phyloP scores from a whole-genome alignment of 2,797 vertebrate genomes.

The Arctocebus calabarensis region DNA sequence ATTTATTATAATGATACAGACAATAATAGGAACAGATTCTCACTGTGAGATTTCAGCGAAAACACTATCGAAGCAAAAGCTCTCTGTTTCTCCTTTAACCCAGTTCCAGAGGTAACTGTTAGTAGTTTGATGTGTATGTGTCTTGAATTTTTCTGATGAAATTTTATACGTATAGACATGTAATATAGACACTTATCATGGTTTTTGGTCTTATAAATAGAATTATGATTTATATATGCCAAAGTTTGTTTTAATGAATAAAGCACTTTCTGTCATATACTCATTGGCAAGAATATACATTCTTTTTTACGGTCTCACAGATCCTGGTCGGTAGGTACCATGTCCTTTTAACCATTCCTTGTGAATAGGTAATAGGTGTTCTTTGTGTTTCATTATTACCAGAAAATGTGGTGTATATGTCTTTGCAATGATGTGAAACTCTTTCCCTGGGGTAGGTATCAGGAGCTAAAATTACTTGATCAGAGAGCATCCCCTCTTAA shows the following conservation, averaged over 20 bases:
- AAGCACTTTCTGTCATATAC: neutral
- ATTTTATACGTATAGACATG: neutral
- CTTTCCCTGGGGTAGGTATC: conserved; percentile 53
- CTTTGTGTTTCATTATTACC: neutral
- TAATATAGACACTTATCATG: neutral
- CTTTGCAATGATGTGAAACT: conserved; percentile 11
- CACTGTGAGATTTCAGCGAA: neutral
- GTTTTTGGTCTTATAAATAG: neutral
- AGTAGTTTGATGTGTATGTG: neutral
- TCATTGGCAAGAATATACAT: neutral
- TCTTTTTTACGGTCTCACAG: neutral
- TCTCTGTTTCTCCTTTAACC: neutral
- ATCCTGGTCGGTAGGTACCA: neutral
- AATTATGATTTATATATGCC: neutral
- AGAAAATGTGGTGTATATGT: neutral
- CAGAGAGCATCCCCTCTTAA: conserved; percentile 65
- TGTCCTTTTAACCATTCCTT: neutral
- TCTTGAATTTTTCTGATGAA: neutral
- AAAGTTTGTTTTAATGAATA: conserved; percentile 17
- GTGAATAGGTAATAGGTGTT: neutral
- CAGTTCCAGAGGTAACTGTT: neutral
- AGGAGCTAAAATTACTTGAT: conserved; percentile 59
- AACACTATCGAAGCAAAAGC: neutral
- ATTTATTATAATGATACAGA: neutral
- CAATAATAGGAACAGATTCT: neutral